Evolutionary conservation across 2,113 vertebrate genomes (phyloP), one percentile per base, ranked within the genome.

Genomic region (Petromus typicus): DNA sequence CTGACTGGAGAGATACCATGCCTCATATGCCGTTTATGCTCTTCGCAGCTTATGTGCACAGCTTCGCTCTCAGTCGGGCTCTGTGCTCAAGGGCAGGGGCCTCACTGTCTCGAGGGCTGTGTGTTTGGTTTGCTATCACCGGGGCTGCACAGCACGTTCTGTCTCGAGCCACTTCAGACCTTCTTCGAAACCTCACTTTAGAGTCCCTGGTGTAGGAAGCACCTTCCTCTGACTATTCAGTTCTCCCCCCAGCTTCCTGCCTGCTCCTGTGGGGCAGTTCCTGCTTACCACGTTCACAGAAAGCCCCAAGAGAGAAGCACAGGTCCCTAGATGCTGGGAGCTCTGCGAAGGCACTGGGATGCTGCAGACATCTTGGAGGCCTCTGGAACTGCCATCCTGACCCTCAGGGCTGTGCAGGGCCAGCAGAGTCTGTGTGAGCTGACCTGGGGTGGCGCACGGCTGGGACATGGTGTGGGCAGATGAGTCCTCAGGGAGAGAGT

Each of bases 21-120:
- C 37, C 2, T 12, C 5, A 6, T 2, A 9, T 11, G 25, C 23
- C 6, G 18, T 10, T 5, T 10, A 7, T n/a, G 13, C 17, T 4
- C 1, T 32, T 1, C 22, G 66, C 2, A 32, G 59, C 18, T 34
- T 27, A 22, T 1, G 0, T 5, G 4, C 1, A 56, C 57, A 51
- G 40, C 57, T 54, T 57, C 5, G 7, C 27, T 64, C 56, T 45
- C 45, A 3, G 2, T 11, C 51, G 30, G 69, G 57, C 59, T 18
- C 67, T 61, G 71, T 17, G 51, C 51, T 37, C 0, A 11, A 43
- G 64, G n/a, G n/a, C 17, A 7, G 45, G 80, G 57, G 1, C 64
- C 3, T 16, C 0, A 16, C 9, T 61, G 13, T 23, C 7, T 57
- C 63, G 5, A 20, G 40, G 57, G 64, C 81, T 8, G 13, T 2